These are phyloP conservation scores for Hydractinia symbiolongicarpus DNA, from an alignment of 30 jellyfish, hydroid and myxozoan genomes.

Conservation along the genomic window DNA sequence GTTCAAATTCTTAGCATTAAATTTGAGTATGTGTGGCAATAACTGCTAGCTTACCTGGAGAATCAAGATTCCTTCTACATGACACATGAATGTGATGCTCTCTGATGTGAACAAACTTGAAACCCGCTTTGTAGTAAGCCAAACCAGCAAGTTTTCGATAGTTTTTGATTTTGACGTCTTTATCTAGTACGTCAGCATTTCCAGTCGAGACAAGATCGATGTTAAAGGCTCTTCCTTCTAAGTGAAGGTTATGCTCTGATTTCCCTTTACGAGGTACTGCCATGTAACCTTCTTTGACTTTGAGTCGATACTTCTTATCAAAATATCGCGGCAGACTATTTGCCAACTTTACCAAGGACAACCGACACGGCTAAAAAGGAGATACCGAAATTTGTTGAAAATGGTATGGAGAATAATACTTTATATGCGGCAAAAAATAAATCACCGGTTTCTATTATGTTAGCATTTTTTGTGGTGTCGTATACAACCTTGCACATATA, in stretches of 20 bases:
- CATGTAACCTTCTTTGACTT: conserved; percentile 50
- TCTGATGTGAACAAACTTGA: conserved; percentile 52
- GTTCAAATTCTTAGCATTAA: too few species aligned
- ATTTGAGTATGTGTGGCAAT: too few species aligned
- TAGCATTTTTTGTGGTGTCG: too few species aligned
- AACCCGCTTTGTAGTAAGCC: conserved; percentile 80
- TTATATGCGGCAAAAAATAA: too few species aligned
- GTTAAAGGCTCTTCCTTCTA: conserved; percentile 86
- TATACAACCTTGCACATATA: too few species aligned
- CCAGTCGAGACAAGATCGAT: conserved; percentile 17
- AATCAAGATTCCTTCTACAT: conserved; percentile 20
- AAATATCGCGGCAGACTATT: conserved; percentile 54
- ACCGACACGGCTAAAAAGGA: conserved; percentile 48
- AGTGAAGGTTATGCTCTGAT: conserved; percentile 53
- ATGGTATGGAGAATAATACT: too few species aligned
- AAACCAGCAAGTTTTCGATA: conserved; percentile 70
- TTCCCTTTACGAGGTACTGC: neutral
- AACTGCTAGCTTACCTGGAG: too few species aligned
- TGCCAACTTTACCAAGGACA: conserved; percentile 61
- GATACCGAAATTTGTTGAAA: neutral
- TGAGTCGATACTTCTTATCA: conserved; percentile 52
- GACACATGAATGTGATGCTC: conserved; percentile 90
- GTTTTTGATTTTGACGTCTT: conserved; percentile 28
- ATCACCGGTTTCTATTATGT: too few species aligned
- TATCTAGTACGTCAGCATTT: conserved; percentile 35